Conservation (phyloP, 2,113 vertebrate species). For the Vulpes ferrilata region DNA sequence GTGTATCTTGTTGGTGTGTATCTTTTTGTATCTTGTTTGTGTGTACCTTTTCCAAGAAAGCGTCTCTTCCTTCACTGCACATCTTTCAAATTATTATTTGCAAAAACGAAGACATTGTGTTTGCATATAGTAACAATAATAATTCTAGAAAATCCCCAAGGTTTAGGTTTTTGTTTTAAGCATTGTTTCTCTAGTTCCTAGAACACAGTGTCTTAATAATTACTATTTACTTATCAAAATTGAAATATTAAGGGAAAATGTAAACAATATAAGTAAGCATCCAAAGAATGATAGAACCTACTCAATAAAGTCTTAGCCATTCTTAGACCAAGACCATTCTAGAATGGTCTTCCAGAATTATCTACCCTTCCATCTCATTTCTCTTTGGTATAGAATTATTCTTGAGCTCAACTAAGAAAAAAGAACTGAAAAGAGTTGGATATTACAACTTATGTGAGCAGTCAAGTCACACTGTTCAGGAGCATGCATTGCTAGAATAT, state of each 20-base stretch:
- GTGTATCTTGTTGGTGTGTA: too few species aligned
- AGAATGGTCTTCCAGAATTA: not conserved
- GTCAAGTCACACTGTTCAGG: not conserved
- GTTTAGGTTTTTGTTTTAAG: not conserved
- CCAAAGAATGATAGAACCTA: not conserved
- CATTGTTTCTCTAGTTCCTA: not conserved
- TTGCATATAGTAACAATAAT: not conserved
- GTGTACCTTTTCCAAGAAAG: not conserved
- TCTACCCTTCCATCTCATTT: not conserved
- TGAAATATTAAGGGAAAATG: slow-evolving; percentile 6
- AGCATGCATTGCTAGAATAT: not conserved
- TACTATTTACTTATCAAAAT: not conserved
- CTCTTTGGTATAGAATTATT: not conserved
- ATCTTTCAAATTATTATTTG: slow-evolving; percentile 36
- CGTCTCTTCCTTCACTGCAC: not conserved
- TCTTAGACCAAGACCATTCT: not conserved
- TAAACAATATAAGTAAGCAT: not conserved
- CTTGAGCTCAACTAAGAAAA: not conserved
- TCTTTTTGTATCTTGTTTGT: not conserved
- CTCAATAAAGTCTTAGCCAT: not conserved
- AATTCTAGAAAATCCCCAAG: not conserved
- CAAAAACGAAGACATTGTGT: not conserved
- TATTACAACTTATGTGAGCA: not conserved
- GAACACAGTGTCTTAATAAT: not conserved
- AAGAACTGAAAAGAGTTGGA: not conserved